Evolutionary conservation across 2,888 invertebrate genomes (phyloP).

Genomic region (Hedya salicella): DNA sequence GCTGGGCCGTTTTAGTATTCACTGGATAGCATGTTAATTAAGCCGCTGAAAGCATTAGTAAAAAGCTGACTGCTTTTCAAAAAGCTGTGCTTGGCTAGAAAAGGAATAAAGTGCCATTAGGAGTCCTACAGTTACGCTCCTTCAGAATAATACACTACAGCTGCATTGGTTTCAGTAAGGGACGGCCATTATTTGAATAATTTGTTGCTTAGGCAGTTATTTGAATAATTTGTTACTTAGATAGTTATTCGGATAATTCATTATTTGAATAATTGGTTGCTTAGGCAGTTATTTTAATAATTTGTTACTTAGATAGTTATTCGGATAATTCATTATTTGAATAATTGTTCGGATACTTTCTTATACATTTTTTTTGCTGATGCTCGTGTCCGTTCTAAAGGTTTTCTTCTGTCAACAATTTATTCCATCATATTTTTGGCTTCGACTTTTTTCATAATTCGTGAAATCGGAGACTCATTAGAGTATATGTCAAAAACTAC

Average conservation of each 20-base stretch:
- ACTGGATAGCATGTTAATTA: constrained; percentile 79
- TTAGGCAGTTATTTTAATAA: too few relatives aligned
- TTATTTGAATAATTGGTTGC: not conserved
- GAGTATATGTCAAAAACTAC: too few relatives aligned
- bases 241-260: too few relatives aligned
- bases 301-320: too few relatives aligned
- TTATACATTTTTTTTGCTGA: too few relatives aligned
- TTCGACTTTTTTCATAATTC: too few relatives aligned
- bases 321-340: not conserved
- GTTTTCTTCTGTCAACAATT: too few relatives aligned
- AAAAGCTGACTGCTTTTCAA: constrained; percentile 74
- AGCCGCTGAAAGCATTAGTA: constrained; percentile 76
- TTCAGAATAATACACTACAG: not conserved
- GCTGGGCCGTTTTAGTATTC: constrained; percentile 68
- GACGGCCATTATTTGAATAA: not conserved
- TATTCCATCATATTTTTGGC: too few relatives aligned
- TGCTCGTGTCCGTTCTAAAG: too few relatives aligned
- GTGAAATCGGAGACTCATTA: too few relatives aligned
- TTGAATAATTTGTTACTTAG: too few relatives aligned
- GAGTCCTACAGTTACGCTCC: not conserved
- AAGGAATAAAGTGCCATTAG: not conserved
- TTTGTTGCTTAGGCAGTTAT: too few relatives aligned
- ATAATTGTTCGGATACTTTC: not conserved
- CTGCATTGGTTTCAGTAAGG: not conserved
- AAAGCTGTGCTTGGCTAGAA: constrained; percentile 49